These are phyloP conservation scores for Bathynomus jamesi DNA, from an alignment of 1,140 invertebrate genomes.

Conservation along the genomic window DNA sequence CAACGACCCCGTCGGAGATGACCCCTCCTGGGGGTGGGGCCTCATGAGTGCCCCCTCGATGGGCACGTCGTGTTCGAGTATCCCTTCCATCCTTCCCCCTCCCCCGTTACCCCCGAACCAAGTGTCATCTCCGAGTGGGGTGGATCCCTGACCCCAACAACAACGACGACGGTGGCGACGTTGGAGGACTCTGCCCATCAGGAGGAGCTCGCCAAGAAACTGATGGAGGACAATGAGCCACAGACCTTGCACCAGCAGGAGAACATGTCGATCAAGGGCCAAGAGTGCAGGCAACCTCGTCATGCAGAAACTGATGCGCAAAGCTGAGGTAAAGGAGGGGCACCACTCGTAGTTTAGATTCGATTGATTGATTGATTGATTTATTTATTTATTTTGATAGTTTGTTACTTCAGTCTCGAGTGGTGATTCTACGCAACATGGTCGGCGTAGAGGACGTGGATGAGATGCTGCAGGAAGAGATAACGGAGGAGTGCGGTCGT, in stretches of 20 bases:
- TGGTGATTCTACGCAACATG: conserved; percentile 95
- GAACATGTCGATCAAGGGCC: conserved; percentile 94
- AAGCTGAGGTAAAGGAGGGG: conserved; percentile 53
- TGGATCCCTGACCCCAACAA: background rate
- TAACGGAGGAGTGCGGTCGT: conserved; percentile 87
- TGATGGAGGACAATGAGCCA: conserved; percentile 78
- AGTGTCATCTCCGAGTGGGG: conserved; percentile 4
- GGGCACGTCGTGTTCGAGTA: conserved; percentile 26
- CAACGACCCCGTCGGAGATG: too few relatives aligned
- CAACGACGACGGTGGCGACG: conserved; percentile 14
- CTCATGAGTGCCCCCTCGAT: too few relatives aligned
- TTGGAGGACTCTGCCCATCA: conserved; percentile 51
- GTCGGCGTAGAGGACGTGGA: conserved; percentile 88
- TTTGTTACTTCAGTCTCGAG: too few relatives aligned
- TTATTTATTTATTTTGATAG: too few relatives aligned
- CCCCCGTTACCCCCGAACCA: conserved; percentile 37
- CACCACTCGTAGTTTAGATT: too few relatives aligned
- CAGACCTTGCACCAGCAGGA: conserved; percentile 92
- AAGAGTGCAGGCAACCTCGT: conserved; percentile 93
- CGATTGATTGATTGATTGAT: too few relatives aligned
- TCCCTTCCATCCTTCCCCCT: conserved; percentile 46
- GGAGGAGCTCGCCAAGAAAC: conserved; percentile 76
- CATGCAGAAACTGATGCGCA: conserved; percentile 95
- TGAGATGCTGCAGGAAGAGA: conserved; percentile 92
- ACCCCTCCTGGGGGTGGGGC: too few relatives aligned